A percentile compares a stretch with the other conserved stretches of the same genome.
phyloP scores from a whole-genome alignment of 2,888 invertebrate genomes.

The Apotomis betuletana region DNA sequence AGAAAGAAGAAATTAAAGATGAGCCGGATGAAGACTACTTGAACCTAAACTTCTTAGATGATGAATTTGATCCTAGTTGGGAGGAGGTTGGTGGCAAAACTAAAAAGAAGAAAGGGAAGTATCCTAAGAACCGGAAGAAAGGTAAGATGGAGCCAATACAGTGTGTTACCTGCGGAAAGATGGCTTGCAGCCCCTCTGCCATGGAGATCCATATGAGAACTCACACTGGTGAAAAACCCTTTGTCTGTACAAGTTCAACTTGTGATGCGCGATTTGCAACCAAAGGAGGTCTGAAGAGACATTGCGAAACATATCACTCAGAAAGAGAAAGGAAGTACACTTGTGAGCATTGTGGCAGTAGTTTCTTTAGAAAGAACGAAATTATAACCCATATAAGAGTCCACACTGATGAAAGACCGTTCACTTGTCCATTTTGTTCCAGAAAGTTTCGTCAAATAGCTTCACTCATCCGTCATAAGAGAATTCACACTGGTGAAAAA shows the following conservation, averaged over 20 bases:
- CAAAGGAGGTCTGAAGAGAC: constrained; percentile 68
- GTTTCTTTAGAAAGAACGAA: constrained; percentile 69
- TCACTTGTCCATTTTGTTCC: constrained; percentile 66
- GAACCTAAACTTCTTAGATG: constrained; percentile 42
- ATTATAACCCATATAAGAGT: constrained; percentile 72
- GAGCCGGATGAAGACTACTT: constrained; percentile 45
- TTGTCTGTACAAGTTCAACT: constrained; percentile 57
- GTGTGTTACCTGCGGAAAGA: constrained; percentile 67
- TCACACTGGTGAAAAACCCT: constrained; percentile 76
- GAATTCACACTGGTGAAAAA: constrained; percentile 74
- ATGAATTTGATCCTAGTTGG: constrained; percentile 38
- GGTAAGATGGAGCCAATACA: constrained; percentile 59
- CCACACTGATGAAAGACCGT: constrained; percentile 73
- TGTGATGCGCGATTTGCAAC: constrained; percentile 64
- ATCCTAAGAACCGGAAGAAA: constrained; percentile 52
- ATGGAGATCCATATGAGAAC: constrained; percentile 70
- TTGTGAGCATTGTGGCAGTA: constrained; percentile 76
- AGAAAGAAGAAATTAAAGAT: constrained; percentile 48
- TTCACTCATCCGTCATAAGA: constrained; percentile 71
- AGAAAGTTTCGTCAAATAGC: constrained; percentile 69
- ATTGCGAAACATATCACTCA: constrained; percentile 62
- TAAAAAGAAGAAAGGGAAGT: constrained; percentile 46
- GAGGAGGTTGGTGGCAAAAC: constrained; percentile 18
- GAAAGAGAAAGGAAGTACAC: constrained; percentile 67
- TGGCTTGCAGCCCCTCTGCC: constrained; percentile 64